phyloP scores from a whole-genome alignment of 2,888 invertebrate species.

The Limenitis camilla region DNA sequence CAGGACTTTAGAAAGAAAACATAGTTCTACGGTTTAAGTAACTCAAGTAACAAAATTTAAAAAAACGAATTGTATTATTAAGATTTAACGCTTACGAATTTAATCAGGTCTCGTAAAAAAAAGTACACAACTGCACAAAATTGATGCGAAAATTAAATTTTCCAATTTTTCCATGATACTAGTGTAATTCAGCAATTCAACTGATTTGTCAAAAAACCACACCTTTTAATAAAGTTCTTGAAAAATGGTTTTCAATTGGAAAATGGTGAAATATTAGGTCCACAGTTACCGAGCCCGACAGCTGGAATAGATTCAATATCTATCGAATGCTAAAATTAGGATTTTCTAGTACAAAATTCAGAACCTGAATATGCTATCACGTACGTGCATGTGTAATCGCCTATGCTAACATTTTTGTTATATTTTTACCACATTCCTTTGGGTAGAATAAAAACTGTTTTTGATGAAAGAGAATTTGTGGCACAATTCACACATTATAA shows the following conservation, averaged over 20 bases:
- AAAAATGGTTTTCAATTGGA: conserved; percentile 15
- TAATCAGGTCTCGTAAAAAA: no score
- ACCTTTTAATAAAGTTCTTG: conserved; percentile 13
- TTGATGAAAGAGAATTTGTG: no score
- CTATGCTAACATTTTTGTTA: not conserved
- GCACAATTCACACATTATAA: no score
- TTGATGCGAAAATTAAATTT: no score
- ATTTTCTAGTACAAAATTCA: conserved; percentile 4
- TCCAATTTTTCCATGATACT: not conserved
- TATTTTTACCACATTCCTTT: no score
- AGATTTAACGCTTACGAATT: no score
- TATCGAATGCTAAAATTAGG: conserved; percentile 14
- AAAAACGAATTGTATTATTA: no score
- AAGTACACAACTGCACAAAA: not conserved
- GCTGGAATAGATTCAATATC: conserved; percentile 18
- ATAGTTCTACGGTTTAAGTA: no score
- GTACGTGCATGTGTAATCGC: conserved; percentile 5
- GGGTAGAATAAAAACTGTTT: no score
- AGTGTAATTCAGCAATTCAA: not conserved
- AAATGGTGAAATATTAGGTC: conserved; percentile 15
- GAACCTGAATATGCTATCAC: not conserved
- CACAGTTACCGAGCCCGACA: conserved; percentile 15
- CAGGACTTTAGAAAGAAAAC: no score
- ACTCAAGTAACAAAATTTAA: no score
- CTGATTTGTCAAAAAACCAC: conserved; percentile 5